Conservation (phyloP, 2,113 vertebrate species). For the Podocnemis expansa region DNA sequence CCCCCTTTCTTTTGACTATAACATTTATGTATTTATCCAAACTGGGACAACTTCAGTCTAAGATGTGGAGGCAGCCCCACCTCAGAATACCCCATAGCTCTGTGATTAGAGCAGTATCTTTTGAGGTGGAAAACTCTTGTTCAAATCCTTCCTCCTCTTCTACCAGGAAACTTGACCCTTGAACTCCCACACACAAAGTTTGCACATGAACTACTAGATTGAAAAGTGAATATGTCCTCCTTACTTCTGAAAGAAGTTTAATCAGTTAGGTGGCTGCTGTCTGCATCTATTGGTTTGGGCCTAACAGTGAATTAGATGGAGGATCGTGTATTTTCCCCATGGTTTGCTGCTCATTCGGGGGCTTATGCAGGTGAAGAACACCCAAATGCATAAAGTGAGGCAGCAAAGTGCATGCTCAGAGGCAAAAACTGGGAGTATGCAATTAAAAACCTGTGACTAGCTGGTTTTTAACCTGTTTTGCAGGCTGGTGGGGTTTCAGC, state of each 20-base stretch:
- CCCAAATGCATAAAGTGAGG: neutral
- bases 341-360: neutral
- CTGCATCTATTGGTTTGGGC: neutral
- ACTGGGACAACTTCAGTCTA: neutral
- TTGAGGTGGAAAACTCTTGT: neutral
- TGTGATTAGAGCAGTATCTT: neutral
- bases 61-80: neutral
- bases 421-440: neutral
- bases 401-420: neutral
- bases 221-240: neutral
- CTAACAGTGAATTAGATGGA: neutral
- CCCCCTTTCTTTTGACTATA: neutral
- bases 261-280: neutral
- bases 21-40: neutral
- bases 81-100: neutral
- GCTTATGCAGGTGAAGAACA: neutral
- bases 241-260: neutral
- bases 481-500: neutral
- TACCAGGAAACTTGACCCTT: neutral
- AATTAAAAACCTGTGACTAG: neutral
- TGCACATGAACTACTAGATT: neutral
- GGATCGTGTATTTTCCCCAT: neutral
- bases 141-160: neutral
- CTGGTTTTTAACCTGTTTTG: too few relatives aligned
- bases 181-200: neutral